phyloP scores from a whole-genome alignment of 2,797 vertebrate genomes.

The Glossophaga mutica region DNA sequence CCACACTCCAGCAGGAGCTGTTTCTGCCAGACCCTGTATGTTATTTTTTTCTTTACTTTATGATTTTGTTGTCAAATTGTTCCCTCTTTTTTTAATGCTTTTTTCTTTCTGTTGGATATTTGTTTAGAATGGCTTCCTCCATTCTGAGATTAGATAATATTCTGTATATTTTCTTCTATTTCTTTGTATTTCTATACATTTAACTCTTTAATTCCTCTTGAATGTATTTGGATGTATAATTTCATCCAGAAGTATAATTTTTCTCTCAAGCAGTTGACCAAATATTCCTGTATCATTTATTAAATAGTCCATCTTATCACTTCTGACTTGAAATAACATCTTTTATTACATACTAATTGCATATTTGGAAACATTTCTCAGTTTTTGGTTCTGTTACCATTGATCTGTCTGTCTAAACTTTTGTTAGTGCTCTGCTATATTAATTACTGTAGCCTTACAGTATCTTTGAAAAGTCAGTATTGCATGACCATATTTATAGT shows the following conservation, averaged over 20 bases:
- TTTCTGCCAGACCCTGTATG: neutral
- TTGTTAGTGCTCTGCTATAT: neutral
- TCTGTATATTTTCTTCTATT: constrained; percentile 10
- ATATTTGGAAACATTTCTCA: constrained; percentile 11
- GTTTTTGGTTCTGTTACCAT: neutral
- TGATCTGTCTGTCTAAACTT: neutral
- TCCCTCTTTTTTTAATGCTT: neutral
- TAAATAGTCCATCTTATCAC: neutral
- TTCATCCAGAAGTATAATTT: neutral
- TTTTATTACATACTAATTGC: neutral
- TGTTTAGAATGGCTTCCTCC: neutral
- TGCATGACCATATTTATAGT: neutral
- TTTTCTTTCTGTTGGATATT: neutral
- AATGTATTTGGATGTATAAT: constrained; percentile 43
- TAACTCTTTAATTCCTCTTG: constrained; percentile 2
- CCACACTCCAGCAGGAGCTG: too few relatives aligned
- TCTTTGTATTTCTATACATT: constrained; percentile 33
- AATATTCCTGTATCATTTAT: neutral
- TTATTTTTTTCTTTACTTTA: neutral
- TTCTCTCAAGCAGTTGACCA: neutral
- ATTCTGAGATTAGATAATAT: neutral
- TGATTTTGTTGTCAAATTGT: neutral
- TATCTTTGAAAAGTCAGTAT: neutral
- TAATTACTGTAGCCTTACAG: neutral
- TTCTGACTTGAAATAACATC: neutral